Evolutionary conservation across 2,888 invertebrate species (phyloP).

Genomic region (Nomada fucata): DNA sequence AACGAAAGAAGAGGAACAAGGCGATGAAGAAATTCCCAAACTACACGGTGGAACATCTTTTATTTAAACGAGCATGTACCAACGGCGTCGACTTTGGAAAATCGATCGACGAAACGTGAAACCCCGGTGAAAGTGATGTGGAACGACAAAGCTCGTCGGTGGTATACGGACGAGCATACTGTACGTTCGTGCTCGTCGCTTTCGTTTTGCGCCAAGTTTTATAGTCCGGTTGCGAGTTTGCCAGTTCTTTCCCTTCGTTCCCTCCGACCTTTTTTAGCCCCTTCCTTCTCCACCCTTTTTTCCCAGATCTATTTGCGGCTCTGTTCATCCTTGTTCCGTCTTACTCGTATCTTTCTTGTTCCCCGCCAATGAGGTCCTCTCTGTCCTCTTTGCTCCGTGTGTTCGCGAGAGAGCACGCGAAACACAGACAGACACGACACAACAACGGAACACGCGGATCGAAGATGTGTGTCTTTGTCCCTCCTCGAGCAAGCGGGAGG

Average conservation of each 20-base stretch:
- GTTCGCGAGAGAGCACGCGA: background rate
- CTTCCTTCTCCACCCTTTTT: conserved; percentile 48
- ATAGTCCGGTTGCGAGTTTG: conserved; percentile 79
- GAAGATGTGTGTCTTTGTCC: conserved; percentile 23
- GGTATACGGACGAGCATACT: conserved; percentile 60
- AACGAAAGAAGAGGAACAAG: background rate
- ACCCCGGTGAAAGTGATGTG: conserved; percentile 50
- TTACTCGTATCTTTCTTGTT: conserved; percentile 9
- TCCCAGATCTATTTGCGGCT: conserved; percentile 47
- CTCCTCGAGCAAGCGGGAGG: conserved; percentile 17
- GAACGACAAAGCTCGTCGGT: conserved; percentile 62
- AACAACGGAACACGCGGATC: conserved; percentile 36
- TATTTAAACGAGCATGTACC: conserved; percentile 48
- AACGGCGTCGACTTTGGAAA: conserved; percentile 28
- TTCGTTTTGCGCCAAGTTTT: conserved; percentile 79
- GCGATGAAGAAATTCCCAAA: conserved; percentile 39
- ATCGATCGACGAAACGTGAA: conserved; percentile 34
- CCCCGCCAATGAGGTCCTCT: conserved; percentile 24
- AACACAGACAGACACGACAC: conserved; percentile 25
- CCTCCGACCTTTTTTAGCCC: conserved; percentile 54
- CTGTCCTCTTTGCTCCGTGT: conserved; percentile 21
- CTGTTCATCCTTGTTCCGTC: conserved; percentile 1
- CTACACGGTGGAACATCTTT: conserved; percentile 37
- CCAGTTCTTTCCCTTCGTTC: conserved; percentile 73
- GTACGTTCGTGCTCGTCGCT: conserved; percentile 68